Evolutionary conservation across 1,140 invertebrate genomes (phyloP).

Genomic region (Caerostris extrusa): DNA sequence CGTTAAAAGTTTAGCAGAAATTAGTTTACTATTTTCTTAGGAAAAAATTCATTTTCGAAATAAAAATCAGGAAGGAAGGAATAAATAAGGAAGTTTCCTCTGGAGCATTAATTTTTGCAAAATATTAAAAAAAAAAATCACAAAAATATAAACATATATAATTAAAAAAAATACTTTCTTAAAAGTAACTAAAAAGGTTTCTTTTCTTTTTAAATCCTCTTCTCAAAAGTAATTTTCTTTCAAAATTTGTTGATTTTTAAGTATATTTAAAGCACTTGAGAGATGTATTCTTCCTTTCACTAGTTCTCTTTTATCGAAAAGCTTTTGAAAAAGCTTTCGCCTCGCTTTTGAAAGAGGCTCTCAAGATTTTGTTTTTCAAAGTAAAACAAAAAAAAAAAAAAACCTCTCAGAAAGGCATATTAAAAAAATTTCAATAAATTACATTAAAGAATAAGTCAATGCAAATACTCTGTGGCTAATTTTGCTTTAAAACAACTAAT

Average conservation of each 20-base stretch:
- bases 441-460: not conserved
- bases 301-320: not conserved
- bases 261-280: not conserved
- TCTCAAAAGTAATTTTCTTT: not conserved
- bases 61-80: too few relatives aligned
- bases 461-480: not conserved
- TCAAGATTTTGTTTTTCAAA: not conserved
- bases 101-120: too few relatives aligned
- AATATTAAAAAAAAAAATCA: too few relatives aligned
- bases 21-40: too few relatives aligned
- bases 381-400: not conserved
- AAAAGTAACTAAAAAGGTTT: not conserved
- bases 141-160: too few relatives aligned
- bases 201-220: not conserved
- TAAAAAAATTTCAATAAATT: not conserved
- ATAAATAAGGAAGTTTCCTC: too few relatives aligned
- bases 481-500: not conserved
- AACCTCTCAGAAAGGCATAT: not conserved
- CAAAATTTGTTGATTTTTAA: not conserved
- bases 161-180: not conserved
- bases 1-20: too few relatives aligned
- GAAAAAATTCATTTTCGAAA: too few relatives aligned
- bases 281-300: not conserved
- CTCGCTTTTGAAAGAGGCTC: not conserved
- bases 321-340: not conserved